Conservation (phyloP, 2,113 vertebrate species). For the Plecturocebus donacophilus region DNA sequence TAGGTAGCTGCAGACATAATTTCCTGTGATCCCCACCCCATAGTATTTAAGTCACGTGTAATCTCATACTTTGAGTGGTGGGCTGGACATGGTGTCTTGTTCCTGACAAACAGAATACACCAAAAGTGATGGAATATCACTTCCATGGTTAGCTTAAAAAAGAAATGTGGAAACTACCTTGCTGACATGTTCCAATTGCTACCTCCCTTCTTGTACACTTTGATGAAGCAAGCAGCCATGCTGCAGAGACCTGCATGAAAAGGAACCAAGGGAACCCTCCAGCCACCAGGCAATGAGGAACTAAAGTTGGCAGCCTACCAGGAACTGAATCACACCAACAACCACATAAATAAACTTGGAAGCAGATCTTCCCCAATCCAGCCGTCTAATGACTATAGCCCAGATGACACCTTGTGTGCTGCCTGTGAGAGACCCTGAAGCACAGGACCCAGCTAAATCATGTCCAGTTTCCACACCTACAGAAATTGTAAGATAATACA, state of each 20-base stretch:
- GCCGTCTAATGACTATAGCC: not conserved
- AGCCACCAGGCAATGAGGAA: not conserved
- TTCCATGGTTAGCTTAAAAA: not conserved
- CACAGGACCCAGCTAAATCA: not conserved
- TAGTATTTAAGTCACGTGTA: not conserved
- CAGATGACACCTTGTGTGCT: not conserved
- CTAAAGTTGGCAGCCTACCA: not conserved
- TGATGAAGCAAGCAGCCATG: not conserved
- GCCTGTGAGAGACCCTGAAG: not conserved
- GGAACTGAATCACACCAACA: not conserved
- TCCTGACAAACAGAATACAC: not conserved
- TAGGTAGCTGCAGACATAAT: not conserved
- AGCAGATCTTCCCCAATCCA: not conserved
- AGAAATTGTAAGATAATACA: not conserved
- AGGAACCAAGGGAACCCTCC: not conserved
- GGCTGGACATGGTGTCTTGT: not conserved
- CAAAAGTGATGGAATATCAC: not conserved
- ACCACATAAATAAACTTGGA: not conserved
- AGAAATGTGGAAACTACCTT: not conserved
- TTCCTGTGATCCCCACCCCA: not conserved
- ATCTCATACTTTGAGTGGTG: not conserved
- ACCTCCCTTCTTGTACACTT: too few species aligned
- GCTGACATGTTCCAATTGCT: not conserved
- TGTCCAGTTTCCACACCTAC: not conserved
- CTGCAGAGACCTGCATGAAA: rapidly evolving